A percentile compares a stretch with the other conserved stretches of the same genome.
These are phyloP conservation scores for Trinectes maculatus DNA, from an alignment of 2,113 vertebrate genomes.

Conservation along the genomic window DNA sequence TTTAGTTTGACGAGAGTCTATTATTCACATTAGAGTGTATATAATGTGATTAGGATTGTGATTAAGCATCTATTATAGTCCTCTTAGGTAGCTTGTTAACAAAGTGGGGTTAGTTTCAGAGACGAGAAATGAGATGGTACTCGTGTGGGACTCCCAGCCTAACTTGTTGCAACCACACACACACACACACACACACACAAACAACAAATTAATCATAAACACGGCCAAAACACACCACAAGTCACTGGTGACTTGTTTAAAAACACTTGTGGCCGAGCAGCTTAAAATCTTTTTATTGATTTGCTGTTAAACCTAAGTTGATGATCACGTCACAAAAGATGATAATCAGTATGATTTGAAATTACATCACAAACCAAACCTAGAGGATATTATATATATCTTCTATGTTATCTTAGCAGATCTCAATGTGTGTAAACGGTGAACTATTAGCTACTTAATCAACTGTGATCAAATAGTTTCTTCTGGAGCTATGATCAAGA, in stretches of 20 bases:
- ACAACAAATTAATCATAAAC: slow-evolving; percentile 21
- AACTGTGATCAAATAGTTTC: slow-evolving; percentile 30
- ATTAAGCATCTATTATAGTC: slow-evolving; percentile 52
- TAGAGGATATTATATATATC: background rate
- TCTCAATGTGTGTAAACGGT: slow-evolving; percentile 13
- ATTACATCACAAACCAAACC: slow-evolving; percentile 41
- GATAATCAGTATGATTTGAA: slow-evolving; percentile 55
- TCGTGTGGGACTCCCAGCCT: background rate
- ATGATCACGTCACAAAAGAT: slow-evolving; percentile 53
- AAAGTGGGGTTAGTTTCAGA: slow-evolving; percentile 20
- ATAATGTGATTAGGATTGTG: slow-evolving; percentile 56
- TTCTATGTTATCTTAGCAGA: slow-evolving; percentile 28
- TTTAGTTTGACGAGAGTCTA: slow-evolving; percentile 42
- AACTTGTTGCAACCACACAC: background rate
- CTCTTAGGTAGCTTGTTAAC: slow-evolving; percentile 31
- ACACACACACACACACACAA: background rate
- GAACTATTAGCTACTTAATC: slow-evolving; percentile 33
- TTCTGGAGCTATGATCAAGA: slow-evolving; percentile 15
- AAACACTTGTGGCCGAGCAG: slow-evolving; percentile 39
- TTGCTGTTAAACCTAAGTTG: slow-evolving; percentile 44
- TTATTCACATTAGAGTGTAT: slow-evolving; percentile 49
- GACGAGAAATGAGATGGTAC: slow-evolving; percentile 28
- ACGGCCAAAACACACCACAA: slow-evolving; percentile 16
- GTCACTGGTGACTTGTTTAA: slow-evolving; percentile 24
- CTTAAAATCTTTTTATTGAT: slow-evolving; percentile 34